Percentiles rank a stretch among this genome's conserved stretches.
Evolutionary conservation across 2,888 invertebrate species (phyloP).

Genomic region (Lepidocyrtoides sp.): DNA sequence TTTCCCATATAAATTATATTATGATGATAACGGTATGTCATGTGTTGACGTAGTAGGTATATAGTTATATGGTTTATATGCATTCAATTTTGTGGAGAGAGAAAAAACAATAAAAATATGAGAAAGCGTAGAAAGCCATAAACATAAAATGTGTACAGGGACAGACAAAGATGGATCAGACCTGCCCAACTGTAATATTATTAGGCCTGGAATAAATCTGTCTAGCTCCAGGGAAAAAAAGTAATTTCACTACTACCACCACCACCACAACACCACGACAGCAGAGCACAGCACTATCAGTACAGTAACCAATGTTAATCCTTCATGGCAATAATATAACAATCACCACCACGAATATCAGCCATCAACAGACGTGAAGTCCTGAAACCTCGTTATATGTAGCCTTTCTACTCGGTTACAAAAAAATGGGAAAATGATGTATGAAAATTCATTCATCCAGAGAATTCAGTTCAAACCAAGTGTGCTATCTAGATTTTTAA

Average conservation of each 20-base stretch:
- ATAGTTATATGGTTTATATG: no score
- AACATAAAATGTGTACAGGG: slow-evolving; percentile 21
- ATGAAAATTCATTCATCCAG: not conserved
- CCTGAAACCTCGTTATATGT: not conserved
- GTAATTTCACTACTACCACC: slow-evolving; percentile 23
- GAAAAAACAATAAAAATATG: slow-evolving; percentile 59
- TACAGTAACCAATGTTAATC: no score
- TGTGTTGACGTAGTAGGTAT: not conserved
- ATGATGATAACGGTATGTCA: not conserved
- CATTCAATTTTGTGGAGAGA: no score
- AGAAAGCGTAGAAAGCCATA: slow-evolving; percentile 24
- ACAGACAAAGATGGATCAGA: not conserved
- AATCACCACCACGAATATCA: not conserved
- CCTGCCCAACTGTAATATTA: slow-evolving; percentile 52
- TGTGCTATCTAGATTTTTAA: not conserved
- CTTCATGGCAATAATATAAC: no score
- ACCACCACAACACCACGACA: not conserved
- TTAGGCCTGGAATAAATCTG: slow-evolving; percentile 47
- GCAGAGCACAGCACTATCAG: no score
- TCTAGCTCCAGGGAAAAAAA: slow-evolving; percentile 44
- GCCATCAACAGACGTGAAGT: not conserved
- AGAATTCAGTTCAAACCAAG: no score
- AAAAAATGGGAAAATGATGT: slow-evolving; percentile 18
- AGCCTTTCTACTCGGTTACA: not conserved
- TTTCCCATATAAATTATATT: not conserved